Evolutionary conservation across 53 echinoderm and acorn worm species (phyloP), one percentile per base, ranked within the genome.

Genomic region (Paracentrotus lividus): DNA sequence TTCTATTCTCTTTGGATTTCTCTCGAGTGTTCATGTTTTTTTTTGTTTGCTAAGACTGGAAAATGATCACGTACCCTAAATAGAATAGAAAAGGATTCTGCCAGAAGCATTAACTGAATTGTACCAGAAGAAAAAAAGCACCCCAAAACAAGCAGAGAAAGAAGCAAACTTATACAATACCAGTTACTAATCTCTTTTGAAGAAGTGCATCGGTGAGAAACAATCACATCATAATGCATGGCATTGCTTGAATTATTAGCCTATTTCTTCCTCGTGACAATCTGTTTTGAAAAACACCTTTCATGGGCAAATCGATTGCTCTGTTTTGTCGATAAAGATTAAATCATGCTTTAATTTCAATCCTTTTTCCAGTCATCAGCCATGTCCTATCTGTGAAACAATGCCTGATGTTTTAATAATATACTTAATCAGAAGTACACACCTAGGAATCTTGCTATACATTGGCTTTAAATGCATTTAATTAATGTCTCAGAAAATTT

Each of bases 321-420:
- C 47, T 81, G 57, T 53, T 57, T 87, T 57, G 18, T 87, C 87
- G 40, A 87, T 55, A 87, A 14, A 13, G 57, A 87, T 87, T 87
- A 87, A n/a, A 55, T 87, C 56, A 56, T 57, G 87, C 87, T 57
- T 56, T 87, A 87, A 87, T 87, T 87, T 87, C 87, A 21, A 16
- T 87, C 77, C 38, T 55, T 87, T 87, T 53, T 56, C 16, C 33
- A 0, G 12, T 40, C 33, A n/a, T n/a, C 44, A 6, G 47, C 27
- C 81, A 47, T 81, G 81, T 45, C 81, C 81, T 7, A n/a, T 81
- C 47, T 47, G 26, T 27, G n/a, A 20, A n/a, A 72, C 72, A 72
- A 72, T 36, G 38, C 9, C 72, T 38, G n/a, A 4, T 72, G 33
- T 38, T 72, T 72, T 15, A 34, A 72, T 72, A 72, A 72, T 72